Base-by-base conservation (phyloP, 2,113 vertebrate species). In the Corythoichthys haematopterus region DNA sequence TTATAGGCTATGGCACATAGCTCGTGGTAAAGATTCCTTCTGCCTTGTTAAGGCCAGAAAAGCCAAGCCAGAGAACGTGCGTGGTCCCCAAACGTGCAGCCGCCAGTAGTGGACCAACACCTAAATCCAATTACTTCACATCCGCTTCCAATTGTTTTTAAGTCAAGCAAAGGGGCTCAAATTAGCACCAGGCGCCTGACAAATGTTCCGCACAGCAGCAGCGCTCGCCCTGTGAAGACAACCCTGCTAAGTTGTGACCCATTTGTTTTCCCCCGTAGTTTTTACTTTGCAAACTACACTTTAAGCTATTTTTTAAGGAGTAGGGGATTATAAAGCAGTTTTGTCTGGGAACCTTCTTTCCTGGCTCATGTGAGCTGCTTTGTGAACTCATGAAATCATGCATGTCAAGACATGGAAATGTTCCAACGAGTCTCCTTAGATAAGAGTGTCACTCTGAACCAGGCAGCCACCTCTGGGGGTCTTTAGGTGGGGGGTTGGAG, bases 361-460 rank as follows among this genome's bases (percentile, higher is more conserved):
- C 45, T 57, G 55, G 74, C 64, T 82, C 48, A 77, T 68, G 71
- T 72, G 80, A 77, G 71, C 70, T 47, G 40, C 64, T 80, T 68
- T 87, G 59, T 84, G 81, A 87, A 82, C 79, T 66, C 59, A 48
- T 81, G 78, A 84, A 89, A 75, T 72, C 80, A 84, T 80, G 80
- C 83, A 72, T 85, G 68, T 50, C 74, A 38, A 72, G 50, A 76
- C 63, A 15, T 84, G 85, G 84, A 81, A 76, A 60, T 59, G 35
- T 80, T 86, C 84, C 82, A 86, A 74, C 69, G 66, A 33, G 66
- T 64, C 76, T 70, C 50, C 37, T 6, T 15, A 83, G 81, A 84
- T 85, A 84, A 76, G 77, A 65, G 76, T 66, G 74, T 78, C 62
- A 45, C 74, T 59, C 56, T 48, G 68, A 66, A 77, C 38, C 75